Evolutionary conservation across 2,113 vertebrate genomes (phyloP), one percentile per base, ranked within the genome.

Genomic region (Perccottus glenii): DNA sequence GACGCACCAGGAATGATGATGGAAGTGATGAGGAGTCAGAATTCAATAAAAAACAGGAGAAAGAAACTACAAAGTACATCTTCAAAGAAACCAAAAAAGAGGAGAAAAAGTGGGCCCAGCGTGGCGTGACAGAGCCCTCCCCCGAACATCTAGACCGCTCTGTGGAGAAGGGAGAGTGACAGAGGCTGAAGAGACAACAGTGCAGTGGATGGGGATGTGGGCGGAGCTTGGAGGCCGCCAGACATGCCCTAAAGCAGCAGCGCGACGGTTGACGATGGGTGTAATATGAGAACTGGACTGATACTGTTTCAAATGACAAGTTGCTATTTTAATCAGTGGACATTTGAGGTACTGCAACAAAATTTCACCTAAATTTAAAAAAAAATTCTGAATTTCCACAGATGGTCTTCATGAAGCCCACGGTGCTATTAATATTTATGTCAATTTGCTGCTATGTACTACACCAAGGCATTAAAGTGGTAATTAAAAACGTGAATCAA

Each of bases 1-100:
- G 82, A 95, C 94, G 95, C 94, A 97, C 94, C 91, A 92, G 94
- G 94, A 96, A 96, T 94, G 94, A 95, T 94, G 94, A 95, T 94
- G 94, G 94, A 93, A 94, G 93, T 93, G 95, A 96, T 94, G 94
- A 94, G 93, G 71, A 84, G 75, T 77, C 80, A 93, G 93, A 93
- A 89, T 93, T 94, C 93, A 92, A 89, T 88, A 84, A 90, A 87
- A 86, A 75, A 75, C 66, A 53, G 51, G 60, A 78, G 67, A 84
- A 75, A 67, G 27, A 78, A 85, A 86, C 55, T 63, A 85, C 78
- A 87, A 65, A 75, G 72, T 77, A 85, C 80, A 87, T 77, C 77
- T 76, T 83, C 50, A 83, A 89, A 82, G 47, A 65, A 64, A 63
- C 40, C 52, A 91, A 86, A 81, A 86, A 74, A 78, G 16, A 62